Evolutionary conservation across 1,140 invertebrate genomes (phyloP).

Genomic region (Mercenaria mercenaria): DNA sequence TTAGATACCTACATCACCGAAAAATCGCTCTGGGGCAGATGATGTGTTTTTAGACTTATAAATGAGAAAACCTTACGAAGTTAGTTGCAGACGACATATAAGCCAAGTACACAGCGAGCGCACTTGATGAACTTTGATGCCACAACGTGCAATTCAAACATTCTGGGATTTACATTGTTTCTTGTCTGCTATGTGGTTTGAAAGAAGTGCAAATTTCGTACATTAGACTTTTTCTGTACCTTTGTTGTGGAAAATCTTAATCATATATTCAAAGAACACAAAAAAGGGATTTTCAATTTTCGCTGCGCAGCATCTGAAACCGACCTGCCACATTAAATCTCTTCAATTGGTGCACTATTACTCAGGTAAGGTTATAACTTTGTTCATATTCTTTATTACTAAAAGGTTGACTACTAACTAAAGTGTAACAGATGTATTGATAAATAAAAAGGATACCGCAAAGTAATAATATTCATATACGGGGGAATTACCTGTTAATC

Average conservation of each 20-base stretch:
- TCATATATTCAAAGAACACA: not conserved
- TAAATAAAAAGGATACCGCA: not conserved
- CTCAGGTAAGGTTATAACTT: not conserved
- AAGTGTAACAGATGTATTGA: not conserved
- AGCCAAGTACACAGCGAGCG: not conserved
- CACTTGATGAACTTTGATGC: not conserved
- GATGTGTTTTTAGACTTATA: not conserved
- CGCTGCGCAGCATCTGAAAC: not conserved
- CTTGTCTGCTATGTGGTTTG: not conserved
- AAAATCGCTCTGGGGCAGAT: not conserved
- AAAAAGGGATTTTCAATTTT: not conserved
- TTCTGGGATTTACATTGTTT: not conserved
- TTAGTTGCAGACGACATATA: not conserved
- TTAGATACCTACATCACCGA: not conserved
- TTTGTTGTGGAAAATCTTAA: not conserved
- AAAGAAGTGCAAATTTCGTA: not conserved
- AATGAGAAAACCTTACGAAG: not conserved
- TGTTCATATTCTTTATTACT: too few relatives aligned
- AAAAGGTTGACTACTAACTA: too few relatives aligned
- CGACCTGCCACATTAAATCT: not conserved
- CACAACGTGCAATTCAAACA: not conserved
- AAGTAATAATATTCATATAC: not conserved
- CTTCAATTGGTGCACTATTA: not conserved
- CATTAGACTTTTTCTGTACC: not conserved
- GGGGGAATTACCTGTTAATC: too few relatives aligned